Evolutionary conservation across 2,888 invertebrate species (phyloP).

Genomic region (Harpagoxenus sublaevis): DNA sequence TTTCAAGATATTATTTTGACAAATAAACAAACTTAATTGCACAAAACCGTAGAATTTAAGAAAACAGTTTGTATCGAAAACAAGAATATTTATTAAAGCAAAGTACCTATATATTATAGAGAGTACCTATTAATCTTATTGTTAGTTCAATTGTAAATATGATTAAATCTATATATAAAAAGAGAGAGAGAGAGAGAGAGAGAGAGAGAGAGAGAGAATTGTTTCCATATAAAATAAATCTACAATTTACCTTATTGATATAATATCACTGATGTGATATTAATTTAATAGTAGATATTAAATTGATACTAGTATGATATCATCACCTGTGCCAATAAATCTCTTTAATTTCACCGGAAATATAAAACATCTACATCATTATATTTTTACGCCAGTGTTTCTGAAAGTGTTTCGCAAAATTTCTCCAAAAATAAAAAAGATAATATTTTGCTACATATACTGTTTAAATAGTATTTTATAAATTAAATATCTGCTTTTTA

Average conservation of each 20-base stretch:
- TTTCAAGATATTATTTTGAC: background rate
- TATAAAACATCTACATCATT: background rate
- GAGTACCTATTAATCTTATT: background rate
- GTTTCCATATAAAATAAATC: background rate
- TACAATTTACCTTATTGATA: background rate
- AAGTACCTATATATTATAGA: background rate
- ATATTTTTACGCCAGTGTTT: background rate
- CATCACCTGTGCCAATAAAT: background rate
- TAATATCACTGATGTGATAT: background rate
- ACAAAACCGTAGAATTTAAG: background rate
- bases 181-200: no score
- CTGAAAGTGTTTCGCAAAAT: background rate
- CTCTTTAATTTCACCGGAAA: background rate
- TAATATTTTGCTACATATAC: background rate
- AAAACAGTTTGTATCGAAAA: background rate
- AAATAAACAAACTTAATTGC: constrained; percentile 7
- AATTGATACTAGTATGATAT: background rate
- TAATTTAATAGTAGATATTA: constrained; percentile 5
- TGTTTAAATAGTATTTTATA: background rate
- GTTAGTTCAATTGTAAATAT: background rate
- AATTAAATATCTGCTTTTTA: background rate
- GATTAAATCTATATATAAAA: background rate
- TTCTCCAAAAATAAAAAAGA: background rate
- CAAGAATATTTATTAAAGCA: background rate
- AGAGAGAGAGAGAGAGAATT: background rate